Conservation (phyloP, 2,888 invertebrate genomes). For the Acanthoscelides obtectus region DNA sequence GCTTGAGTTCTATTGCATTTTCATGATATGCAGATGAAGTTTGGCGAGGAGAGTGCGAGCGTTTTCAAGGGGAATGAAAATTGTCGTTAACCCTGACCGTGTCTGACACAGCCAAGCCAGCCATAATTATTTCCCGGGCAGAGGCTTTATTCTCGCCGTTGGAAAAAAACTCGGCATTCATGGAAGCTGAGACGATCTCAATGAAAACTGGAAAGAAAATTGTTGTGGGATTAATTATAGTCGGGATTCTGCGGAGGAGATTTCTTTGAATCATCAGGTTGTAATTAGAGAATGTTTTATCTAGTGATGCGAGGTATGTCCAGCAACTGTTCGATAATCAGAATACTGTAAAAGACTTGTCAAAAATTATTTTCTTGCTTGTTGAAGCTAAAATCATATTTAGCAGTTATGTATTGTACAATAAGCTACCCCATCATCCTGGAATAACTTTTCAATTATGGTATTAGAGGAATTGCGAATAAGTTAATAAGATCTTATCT, state of each 20-base stretch:
- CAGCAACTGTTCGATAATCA: too few species aligned
- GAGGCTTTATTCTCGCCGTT: background rate
- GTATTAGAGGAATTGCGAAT: too few species aligned
- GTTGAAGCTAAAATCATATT: too few species aligned
- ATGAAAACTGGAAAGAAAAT: background rate
- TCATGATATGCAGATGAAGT: background rate
- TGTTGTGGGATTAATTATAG: background rate
- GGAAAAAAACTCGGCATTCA: background rate
- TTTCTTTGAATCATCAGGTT: background rate
- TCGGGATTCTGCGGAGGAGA: background rate
- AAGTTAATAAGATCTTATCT: too few species aligned
- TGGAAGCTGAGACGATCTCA: background rate
- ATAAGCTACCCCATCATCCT: too few species aligned
- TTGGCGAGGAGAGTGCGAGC: background rate
- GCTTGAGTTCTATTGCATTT: background rate
- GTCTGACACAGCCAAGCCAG: background rate
- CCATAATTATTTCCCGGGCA: background rate
- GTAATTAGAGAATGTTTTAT: background rate
- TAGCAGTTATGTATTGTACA: too few species aligned
- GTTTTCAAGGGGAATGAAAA: background rate
- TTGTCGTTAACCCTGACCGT: background rate
- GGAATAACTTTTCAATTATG: too few species aligned
- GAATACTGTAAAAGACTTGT: too few species aligned
- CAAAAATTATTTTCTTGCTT: too few species aligned
- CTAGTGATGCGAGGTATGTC: too few species aligned